phyloP scores from a whole-genome alignment of 92 coral and sea anemone species.

The Phenganax subtilis region DNA sequence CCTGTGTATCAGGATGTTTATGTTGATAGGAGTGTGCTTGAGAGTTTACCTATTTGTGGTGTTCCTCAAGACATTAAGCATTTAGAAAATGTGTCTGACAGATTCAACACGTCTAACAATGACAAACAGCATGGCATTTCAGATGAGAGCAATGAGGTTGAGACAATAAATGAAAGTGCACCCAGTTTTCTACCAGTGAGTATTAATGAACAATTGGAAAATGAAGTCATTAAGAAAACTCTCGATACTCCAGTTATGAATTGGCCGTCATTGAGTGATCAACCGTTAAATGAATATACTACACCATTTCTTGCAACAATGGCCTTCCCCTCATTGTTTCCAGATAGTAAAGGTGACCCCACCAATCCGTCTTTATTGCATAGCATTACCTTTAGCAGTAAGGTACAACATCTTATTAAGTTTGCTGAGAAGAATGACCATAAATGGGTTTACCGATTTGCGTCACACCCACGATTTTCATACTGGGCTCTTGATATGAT shows the following conservation, averaged over 20 bases:
- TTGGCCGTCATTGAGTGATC: conserved; percentile 43
- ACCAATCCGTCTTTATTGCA: neutral
- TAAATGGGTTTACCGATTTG: conserved; percentile 21
- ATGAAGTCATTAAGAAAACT: conserved; percentile 35
- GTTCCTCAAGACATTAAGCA: conserved; percentile 34
- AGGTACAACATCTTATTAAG: neutral
- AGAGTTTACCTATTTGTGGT: conserved; percentile 37
- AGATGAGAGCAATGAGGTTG: conserved; percentile 44
- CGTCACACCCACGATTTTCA: conserved; percentile 45
- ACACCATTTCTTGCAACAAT: conserved; percentile 44
- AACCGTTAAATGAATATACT: conserved; percentile 49
- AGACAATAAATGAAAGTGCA: conserved; percentile 32
- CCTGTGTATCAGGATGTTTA: conserved; percentile 44
- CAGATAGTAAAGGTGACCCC: conserved; percentile 18
- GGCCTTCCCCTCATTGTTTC: conserved; percentile 48
- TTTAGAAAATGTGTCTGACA: conserved; percentile 22
- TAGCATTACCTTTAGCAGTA: conserved; percentile 8
- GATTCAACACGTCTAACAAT: neutral
- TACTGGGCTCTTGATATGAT: conserved; percentile 55
- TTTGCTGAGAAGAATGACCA: conserved; percentile 7
- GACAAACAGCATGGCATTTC: neutral
- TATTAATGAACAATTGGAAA: conserved; percentile 41
- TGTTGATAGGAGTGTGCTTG: conserved; percentile 27
- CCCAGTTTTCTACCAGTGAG: conserved; percentile 40
- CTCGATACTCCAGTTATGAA: conserved; percentile 17